Evolutionary conservation across 2,797 vertebrate genomes (phyloP), one percentile per base, ranked within the genome.

Genomic region (Anguilla obscura): DNA sequence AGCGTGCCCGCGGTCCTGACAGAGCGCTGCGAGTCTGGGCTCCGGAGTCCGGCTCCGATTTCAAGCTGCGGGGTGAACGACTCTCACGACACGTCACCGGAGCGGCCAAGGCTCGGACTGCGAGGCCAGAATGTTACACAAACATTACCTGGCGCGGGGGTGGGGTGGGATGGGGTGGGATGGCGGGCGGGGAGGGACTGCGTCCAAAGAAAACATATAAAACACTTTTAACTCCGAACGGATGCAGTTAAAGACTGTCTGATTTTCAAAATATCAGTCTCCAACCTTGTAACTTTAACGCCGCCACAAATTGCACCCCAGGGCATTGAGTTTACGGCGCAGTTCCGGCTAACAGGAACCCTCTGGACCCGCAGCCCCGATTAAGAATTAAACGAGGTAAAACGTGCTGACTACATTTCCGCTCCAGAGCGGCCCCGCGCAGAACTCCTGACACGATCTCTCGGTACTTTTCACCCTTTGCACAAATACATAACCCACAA

Each of bases 31-130:
- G 16, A 48, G 60, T 71, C 52, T 71, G 33, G 84, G 71, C 69
- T 24, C 40, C 14, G 27, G n/a, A 83, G 87, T 91, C 92, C 91
- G 93, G 93, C 91, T 95, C 93, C 90, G 94, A 93, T 93, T 92
- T 93, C 91, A 88, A 84, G 84, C 90, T 88, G 85, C 69, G 91
- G 90, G 91, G 90, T 92, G 90, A 94, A 93, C 93, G 91, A 87
- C 87, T 92, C 91, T 89, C 95, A 92, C 96, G 94, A 95, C 94
- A 86, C 95, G 94, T 92, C 92, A 93, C 92, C 89, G 40, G 93
- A 91, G 94, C 91, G 92, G 92, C 91, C 91, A 87, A 90, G 74
- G 88, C 89, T 89, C 88, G 89, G 89, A 90, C 83, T 84, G 90
- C 87, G 89, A 89, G 92, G 92, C 90, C 91, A 90, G 88, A 89